Conservation (phyloP, 1,140 invertebrate genomes). For the Choristoneura fumiferana region DNA sequence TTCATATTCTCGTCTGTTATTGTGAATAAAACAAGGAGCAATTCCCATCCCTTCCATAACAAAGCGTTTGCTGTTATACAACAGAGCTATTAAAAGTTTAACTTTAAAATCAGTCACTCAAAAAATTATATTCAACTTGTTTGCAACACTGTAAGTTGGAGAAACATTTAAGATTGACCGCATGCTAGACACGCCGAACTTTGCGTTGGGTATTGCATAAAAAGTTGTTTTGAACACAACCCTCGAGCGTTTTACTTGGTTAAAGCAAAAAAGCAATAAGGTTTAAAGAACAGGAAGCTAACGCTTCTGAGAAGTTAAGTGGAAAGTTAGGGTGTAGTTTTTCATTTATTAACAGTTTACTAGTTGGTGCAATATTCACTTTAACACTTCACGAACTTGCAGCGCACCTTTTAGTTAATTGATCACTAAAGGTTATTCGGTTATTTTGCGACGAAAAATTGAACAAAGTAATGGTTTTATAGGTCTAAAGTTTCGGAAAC, state of each 20-base stretch:
- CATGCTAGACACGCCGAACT: background rate
- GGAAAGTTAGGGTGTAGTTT: conserved; percentile 67
- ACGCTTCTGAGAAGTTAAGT: conserved; percentile 71
- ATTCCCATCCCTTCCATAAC: background rate
- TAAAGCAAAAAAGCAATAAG: conserved; percentile 51
- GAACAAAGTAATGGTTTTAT: conserved; percentile 61
- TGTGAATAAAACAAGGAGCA: too few relatives aligned
- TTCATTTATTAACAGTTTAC: conserved; percentile 64
- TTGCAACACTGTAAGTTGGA: too few relatives aligned
- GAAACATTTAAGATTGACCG: background rate
- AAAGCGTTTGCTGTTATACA: background rate
- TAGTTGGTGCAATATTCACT: conserved; percentile 28
- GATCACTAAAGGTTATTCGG: conserved; percentile 19
- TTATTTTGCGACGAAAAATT: conserved; percentile 33
- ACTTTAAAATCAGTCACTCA: too few relatives aligned
- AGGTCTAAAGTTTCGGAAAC: conserved; percentile 56
- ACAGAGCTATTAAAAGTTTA: too few relatives aligned
- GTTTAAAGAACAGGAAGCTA: conserved; percentile 74
- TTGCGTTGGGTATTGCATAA: background rate
- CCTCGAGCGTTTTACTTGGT: background rate
- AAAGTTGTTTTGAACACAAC: background rate
- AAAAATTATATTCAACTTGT: too few relatives aligned
- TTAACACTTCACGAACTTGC: conserved; percentile 34
- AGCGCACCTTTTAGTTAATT: conserved; percentile 33
- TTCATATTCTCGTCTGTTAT: too few relatives aligned